Base-by-base conservation (phyloP, 2,888 invertebrate species). In the Antheraea yamamai region DNA sequence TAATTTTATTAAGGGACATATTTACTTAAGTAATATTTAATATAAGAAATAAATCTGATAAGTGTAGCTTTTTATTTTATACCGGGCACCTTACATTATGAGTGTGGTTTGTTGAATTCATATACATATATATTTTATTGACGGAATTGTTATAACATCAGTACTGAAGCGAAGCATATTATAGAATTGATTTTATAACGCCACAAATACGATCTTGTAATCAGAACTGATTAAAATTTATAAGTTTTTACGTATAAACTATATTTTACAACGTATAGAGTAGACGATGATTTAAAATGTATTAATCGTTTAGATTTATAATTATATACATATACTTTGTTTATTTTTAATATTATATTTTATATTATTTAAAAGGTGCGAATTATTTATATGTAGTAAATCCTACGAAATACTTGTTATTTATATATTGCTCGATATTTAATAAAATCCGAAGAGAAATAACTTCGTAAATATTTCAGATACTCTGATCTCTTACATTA, bases 401-500 rank as follows among this genome's bases (percentile, higher is more conserved):
- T 30, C 16, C 16, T 30, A 66, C 10, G 30, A 66, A 66, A 66
- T 30, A 64, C 14, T 26, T n/a, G 0, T 70, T n/a, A n/a, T 70
- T 10, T 39, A 26, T 16, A 30, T 10, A 18, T 30, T 68, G 35
- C 7, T 39, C 3, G 39, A 70, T 3, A n/a, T 39, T 4, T n/a
- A 7, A 70, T 3, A 39, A 70, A 66, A 16, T 14, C 1, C 26
- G 26, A 14, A 66, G 16, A 16, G 30, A 70, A 39, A 70, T 70
- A 70, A 1, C 35, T 39, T 20, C 2, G 6, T 70, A 68, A 68
- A n/a, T 61, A 23, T 20, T 66, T 66, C 20, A 12, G 39, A 39
- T 39, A 39, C n/a, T 70, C 70, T 39, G 70, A 70, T 70, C 70
- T 70, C 70, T 47, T 70, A 70, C 70, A 39, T 39, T 70, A 70